A percentile compares a stretch with the other conserved stretches of the same genome.
These are phyloP conservation scores for Theonella swinhoei DNA, from an alignment of 37 sponge, comb jelly and placozoan genomes.

Conservation along the genomic window DNA sequence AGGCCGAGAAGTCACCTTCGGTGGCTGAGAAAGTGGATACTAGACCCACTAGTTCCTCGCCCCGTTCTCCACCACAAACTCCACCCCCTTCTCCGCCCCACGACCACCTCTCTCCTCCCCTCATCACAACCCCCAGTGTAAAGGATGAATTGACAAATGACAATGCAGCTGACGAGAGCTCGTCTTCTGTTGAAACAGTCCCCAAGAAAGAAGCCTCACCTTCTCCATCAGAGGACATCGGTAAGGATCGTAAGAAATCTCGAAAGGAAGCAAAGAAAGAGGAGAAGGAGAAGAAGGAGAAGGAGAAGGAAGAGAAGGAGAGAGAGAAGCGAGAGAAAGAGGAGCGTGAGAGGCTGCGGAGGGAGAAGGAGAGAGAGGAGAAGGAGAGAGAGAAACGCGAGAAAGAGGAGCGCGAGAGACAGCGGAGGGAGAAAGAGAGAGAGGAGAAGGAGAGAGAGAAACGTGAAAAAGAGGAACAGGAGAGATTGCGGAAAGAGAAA, in stretches of 20 bases:
- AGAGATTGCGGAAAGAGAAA: not conserved
- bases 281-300: slow-evolving; percentile 16
- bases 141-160: not conserved
- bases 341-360: not conserved
- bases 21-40: not conserved
- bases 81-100: not conserved
- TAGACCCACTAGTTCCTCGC: not conserved
- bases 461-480: not conserved
- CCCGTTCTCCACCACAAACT: not conserved
- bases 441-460: slow-evolving; percentile 14
- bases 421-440: slow-evolving; percentile 9
- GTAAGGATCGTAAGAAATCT: slow-evolving; percentile 5
- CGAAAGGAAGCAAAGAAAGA: slow-evolving; percentile 14
- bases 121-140: not conserved
- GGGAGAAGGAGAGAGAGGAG: not conserved
- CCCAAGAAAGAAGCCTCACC: not conserved
- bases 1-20: not conserved
- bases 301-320: slow-evolving; percentile 1
- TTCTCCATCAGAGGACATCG: not conserved
- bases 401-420: slow-evolving; percentile 6
- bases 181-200: not conserved
- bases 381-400: not conserved
- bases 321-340: not conserved
- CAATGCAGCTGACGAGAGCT: not conserved
- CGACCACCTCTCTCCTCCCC: not conserved